Evolutionary conservation across 1,140 invertebrate species (phyloP).

Genomic region (Zaprionus capensis): DNA sequence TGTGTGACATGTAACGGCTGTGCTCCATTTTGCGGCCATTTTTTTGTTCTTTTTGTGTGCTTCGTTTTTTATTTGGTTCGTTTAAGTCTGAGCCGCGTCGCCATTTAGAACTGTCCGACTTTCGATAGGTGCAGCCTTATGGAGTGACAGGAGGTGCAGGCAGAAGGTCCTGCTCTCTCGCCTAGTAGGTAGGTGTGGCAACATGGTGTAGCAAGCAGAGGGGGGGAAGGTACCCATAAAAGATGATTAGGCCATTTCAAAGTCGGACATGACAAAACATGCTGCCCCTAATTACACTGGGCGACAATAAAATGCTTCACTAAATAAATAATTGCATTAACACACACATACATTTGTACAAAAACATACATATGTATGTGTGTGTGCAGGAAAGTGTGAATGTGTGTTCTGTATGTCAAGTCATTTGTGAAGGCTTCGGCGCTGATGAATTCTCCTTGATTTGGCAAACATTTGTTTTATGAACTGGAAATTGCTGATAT

Average conservation of each 20-base stretch:
- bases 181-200: neutral
- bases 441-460: conserved; percentile 30
- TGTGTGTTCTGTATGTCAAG: neutral
- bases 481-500: conserved; percentile 37
- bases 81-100: conserved; percentile 30
- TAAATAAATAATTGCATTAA: conserved; percentile 50
- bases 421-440: conserved; percentile 14
- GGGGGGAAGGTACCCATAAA: conserved; percentile 49
- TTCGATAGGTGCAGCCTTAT: conserved; percentile 64
- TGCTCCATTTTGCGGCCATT: conserved; percentile 31
- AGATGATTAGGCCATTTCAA: conserved; percentile 77
- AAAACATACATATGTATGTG: neutral
- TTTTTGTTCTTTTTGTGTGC: conserved; percentile 10
- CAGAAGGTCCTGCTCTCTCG: neutral
- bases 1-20: conserved; percentile 66
- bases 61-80: conserved; percentile 28
- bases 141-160: conserved; percentile 10
- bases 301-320: conserved; percentile 65
- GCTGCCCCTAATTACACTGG: conserved; percentile 64
- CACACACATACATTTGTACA: neutral
- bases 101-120: conserved; percentile 67
- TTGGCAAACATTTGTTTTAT: conserved; percentile 31
- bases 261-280: conserved; percentile 49
- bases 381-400: neutral
- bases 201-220: neutral